Evolutionary conservation across 2,888 invertebrate genomes (phyloP), one percentile per base, ranked within the genome.

Genomic region (Drosophila picticornis): DNA sequence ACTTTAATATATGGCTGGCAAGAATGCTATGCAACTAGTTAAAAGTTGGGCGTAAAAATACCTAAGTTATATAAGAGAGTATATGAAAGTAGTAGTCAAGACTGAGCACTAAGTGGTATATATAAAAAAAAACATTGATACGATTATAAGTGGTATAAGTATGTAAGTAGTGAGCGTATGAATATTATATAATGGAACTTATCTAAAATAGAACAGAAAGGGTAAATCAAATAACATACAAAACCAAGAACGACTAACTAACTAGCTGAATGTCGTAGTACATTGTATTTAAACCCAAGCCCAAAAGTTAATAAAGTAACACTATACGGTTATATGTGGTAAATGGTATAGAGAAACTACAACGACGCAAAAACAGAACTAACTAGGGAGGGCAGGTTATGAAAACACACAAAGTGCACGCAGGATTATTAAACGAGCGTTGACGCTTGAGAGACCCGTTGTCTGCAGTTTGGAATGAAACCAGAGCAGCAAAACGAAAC

Each of bases 341-440:
- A 46, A 60, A 50, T 29, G 52, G 38, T 32, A 4, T 32, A 75
- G 52, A 50, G 60, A 57, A 58, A 46, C 72, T 73, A 70, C 77
- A 61, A 70, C 65, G 55, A 64, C 13, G 40, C 29, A 51, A 69
- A 68, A 25, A 10, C 40, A 43, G 66, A 77, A 75, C 73, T 69
- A 87, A 69, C 75, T 88, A 75, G 57, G 22, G 72, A 70, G 71
- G 75, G 81, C 84, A 71, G 86, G 84, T 83, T 88, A 86, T 85
- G 83, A 85, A 85, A 83, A 80, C 83, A 80, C 38, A 40, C 77
- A 84, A 77, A 77, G 70, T 77, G 83, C 72, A 73, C 66, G 74
- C 60, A 64, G 58, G 77, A 71, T 89, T 80, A 77, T 82, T 87
- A 83, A 88, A 80, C 83, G 83, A 77, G 76, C 59, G 50, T 57